A percentile compares a stretch with the other conserved stretches of the same genome.
phyloP scores from a whole-genome alignment of 2,888 invertebrate species.

The Andrena marginata region DNA sequence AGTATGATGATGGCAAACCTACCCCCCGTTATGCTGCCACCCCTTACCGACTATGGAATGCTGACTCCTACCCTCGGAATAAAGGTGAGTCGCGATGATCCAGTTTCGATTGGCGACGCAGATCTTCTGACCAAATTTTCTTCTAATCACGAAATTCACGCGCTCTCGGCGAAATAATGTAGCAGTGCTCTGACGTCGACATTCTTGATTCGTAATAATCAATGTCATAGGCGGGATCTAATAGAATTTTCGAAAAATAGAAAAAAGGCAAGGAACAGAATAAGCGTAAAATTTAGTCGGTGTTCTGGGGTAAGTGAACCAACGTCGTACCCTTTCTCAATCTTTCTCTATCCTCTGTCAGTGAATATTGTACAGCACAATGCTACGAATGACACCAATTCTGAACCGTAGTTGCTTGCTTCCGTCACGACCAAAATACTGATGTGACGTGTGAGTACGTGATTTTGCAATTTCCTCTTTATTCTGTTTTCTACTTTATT shows the following conservation, averaged over 20 bases:
- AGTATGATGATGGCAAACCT: slow-evolving; percentile 85
- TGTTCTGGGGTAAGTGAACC: slow-evolving; percentile 49
- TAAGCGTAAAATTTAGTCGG: slow-evolving; percentile 20
- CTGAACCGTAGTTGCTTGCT: slow-evolving; percentile 15
- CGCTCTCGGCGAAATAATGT: not conserved
- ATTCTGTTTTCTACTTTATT: not conserved
- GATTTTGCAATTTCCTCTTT: slow-evolving; percentile 6
- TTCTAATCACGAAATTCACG: not conserved
- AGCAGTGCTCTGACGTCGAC: too few relatives aligned
- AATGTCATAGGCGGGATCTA: too few relatives aligned
- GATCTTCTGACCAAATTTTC: slow-evolving; percentile 9
- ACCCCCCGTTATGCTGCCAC: slow-evolving; percentile 84
- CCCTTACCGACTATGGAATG: slow-evolving; percentile 84
- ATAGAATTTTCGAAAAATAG: too few relatives aligned
- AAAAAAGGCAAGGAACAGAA: not conserved
- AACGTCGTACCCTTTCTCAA: slow-evolving; percentile 22
- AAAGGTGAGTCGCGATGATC: slow-evolving; percentile 79
- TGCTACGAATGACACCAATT: not conserved
- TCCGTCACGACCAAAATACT: slow-evolving; percentile 9
- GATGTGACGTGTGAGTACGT: slow-evolving; percentile 20
- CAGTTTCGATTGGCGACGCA: slow-evolving; percentile 38
- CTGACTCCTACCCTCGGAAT: slow-evolving; percentile 83
- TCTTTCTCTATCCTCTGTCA: slow-evolving; percentile 13
- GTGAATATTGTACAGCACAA: slow-evolving; percentile 4
- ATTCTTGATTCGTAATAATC: too few relatives aligned